Evolutionary conservation across 2,113 vertebrate genomes (phyloP), one percentile per base, ranked within the genome.

Genomic region (Anolis carolinensis): DNA sequence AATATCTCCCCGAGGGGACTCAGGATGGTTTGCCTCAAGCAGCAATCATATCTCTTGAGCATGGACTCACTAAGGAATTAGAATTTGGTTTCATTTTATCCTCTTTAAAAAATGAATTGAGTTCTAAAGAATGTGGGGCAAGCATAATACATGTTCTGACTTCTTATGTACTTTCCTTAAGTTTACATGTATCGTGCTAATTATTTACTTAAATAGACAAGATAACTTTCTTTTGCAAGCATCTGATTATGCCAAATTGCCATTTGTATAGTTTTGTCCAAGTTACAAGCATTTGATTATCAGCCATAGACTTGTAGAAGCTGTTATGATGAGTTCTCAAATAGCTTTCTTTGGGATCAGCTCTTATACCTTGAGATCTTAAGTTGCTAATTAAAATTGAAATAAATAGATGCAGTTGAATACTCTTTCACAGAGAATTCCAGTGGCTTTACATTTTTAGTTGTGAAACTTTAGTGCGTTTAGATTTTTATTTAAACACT

Each of bases 101-200:
- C 87, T 4, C 55, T 36, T 48, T 14, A 55, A 55, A 55, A 55
- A 13, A 10, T 55, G 52, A 55, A 55, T 55, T 55, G 6, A 55
- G 52, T 55, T 59, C 11, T 63, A 85, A 70, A 34, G 67, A 68
- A 85, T 78, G 30, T 8, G 23, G 30, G 9, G 18, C 16, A 65
- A 84, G 21, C 21, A 52, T 71, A 39, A 27, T 62, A 10, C 36
- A 14, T 18, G 23, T 74, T 75, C 39, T 75, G 27, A 63, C 50
- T 44, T 71, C 11, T 6, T 55, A 5, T 59, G 13, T 62, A 52
- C n/a, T 39, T 16, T 62, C 67, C 63, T 44, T 59, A 32, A n/a
- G 25, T 20, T 86, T 81, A 75, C 1, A 79, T 90, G 6, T 90
- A 3, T 34, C 81, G 90, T 87, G 77, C 25, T 83, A 85, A 88